phyloP scores from a whole-genome alignment of 2,888 invertebrate genomes.

The Ectobius pallidus region DNA sequence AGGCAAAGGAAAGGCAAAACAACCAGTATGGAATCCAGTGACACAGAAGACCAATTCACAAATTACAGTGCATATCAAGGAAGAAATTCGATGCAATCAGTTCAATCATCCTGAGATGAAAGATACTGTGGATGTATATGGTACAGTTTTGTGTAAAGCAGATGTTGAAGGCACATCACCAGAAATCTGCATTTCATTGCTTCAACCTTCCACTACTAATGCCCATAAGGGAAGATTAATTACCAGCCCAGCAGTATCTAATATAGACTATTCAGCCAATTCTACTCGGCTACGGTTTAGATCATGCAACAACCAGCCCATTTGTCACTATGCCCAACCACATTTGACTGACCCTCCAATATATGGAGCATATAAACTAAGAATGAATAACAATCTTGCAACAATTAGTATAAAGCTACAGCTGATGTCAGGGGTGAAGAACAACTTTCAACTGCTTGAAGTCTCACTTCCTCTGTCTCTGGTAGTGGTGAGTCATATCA shows the following conservation, averaged over 20 bases:
- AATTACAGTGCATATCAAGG: conserved; percentile 23
- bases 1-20: conserved; percentile 32
- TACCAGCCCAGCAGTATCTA: conserved; percentile 1
- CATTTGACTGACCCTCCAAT: conserved; percentile 11
- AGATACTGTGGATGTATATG: conserved; percentile 16
- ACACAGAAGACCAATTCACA: conserved; percentile 29
- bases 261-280: background rate
- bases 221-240: background rate
- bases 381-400: conserved; percentile 13
- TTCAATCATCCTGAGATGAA: conserved; percentile 1
- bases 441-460: conserved; percentile 29
- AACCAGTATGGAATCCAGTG: conserved; percentile 1
- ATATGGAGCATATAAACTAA: conserved; percentile 15
- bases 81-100: conserved; percentile 30
- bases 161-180: conserved; percentile 29
- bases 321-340: conserved; percentile 11
- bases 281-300: background rate
- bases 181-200: conserved; percentile 1
- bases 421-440: conserved; percentile 12
- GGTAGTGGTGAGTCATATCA: background rate
- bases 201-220: background rate
- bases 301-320: conserved; percentile 11
- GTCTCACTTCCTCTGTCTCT: conserved; percentile 12
- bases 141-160: conserved; percentile 13
- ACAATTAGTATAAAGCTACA: conserved; percentile 22